Evolutionary conservation across 2,797 vertebrate genomes (phyloP), one percentile per base, ranked within the genome.

Genomic region (Rhadinocentrus ornatus): DNA sequence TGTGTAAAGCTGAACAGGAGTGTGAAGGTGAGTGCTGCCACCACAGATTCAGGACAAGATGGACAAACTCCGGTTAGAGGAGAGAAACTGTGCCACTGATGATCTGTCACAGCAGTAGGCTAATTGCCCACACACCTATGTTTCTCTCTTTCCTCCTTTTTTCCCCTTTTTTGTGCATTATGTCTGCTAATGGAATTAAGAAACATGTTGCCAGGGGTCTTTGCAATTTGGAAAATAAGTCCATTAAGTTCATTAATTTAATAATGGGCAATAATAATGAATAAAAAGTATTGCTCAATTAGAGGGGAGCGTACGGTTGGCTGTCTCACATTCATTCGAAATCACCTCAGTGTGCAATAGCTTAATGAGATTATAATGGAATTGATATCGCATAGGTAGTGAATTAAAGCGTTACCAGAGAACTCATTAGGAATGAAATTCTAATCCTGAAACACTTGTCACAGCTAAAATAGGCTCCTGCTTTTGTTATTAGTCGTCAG

Each of bases 171-270:
- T 62, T 64, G 67, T 32, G 79, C 77, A 80, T 70, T 83, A 81
- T 65, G 75, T 80, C 87, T 75, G 84, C 87, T 91, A 92, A 92
- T 91, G 89, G 90, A 91, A 92, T 91, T 90, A 91, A 90, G 61
- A 92, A 90, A 88, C 89, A 89, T 88, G 88, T 90, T 92, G 90
- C 89, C 89, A 88, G 90, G 78, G 88, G 88, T 91, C 89, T 87
- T 88, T 84, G 90, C 88, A 86, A 91, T 92, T 91, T 91, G 84
- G 86, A 88, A 89, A 92, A 92, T 90, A 89, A 91, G 84, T 90
- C 91, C 89, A 92, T 93, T 92, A 91, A 89, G 88, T 93, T 93
- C 91, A 94, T 93, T 93, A 93, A 93, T 93, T 93, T 93, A 93
- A 93, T 94, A 93, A 93, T 85, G 79, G 87, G 84, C 85, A 88